Base-by-base conservation (phyloP, 2,888 invertebrate genomes). In the Heliconius erato region DNA sequence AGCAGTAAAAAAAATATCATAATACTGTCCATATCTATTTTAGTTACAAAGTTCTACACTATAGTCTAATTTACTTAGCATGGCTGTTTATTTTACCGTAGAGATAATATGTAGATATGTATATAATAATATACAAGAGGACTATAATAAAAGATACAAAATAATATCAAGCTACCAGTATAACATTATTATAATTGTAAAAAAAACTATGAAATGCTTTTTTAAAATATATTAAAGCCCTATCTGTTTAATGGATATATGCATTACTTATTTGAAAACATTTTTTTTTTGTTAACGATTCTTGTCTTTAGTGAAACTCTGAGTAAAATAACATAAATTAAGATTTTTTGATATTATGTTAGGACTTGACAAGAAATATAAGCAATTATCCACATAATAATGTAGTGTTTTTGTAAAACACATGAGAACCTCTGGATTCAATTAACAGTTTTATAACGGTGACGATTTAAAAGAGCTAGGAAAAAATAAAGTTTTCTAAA, bases 71-170 rank as follows among this genome's bases (percentile, higher is more conserved):
- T 78, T 78, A 67, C 44, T 40, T 49, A 78, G 44, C 49, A 67
- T 44, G 26, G 23, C 28, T 40, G 28, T 67, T 44, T 49, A 78
- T 67, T 67, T 19, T 4, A 78, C 40, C 23, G 12, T 78, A 68
- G 49, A 68, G 68, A 59, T 76, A n/a, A 63, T 63, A n/a, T 63
- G 63, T 54, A 11, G 40, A 40, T 40, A 80, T 44, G 67, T 44
- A 35, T 44, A 35, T 65, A 65, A 76, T 76, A 76, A 32, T 32
- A 59, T 35, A 76, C n/a, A 63, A 76, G 72, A 26, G 44, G 2
- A 14, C 71, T 40, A 14, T 32, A 40, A 40, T 71, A 40, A 54
- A 54, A 54, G 23, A 54, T 54, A 44, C 44, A 11, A 44, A n/a
- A 40, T 44, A 71, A 44, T 71, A n/a, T 71, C n/a, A 26, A 0